Conservation (phyloP, 1,140 invertebrate genomes). For the Lasioglossum baleicum region DNA sequence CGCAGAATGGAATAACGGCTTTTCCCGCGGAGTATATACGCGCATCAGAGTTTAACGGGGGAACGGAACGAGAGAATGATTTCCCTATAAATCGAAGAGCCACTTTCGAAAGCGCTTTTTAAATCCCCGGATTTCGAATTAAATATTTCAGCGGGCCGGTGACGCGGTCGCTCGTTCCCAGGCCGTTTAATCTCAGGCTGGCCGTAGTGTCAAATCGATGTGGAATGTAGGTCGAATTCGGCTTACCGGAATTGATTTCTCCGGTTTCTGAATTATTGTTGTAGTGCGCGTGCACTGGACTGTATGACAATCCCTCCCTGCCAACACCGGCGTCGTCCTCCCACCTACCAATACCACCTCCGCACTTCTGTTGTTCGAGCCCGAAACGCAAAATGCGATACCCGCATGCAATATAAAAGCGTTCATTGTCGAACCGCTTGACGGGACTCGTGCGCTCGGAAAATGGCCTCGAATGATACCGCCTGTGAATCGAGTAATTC, state of each 20-base stretch:
- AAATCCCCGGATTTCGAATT: slow-evolving; percentile 59
- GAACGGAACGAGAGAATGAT: slow-evolving; percentile 20
- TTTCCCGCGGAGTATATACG: neutral
- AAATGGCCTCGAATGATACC: neutral
- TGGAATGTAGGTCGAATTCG: slow-evolving; percentile 64
- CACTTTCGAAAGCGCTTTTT: slow-evolving; percentile 39
- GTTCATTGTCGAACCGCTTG: neutral
- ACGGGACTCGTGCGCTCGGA: neutral
- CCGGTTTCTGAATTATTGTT: slow-evolving; percentile 63
- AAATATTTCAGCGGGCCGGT: slow-evolving; percentile 57
- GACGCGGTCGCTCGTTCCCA: slow-evolving; percentile 50
- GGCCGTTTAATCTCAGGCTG: slow-evolving; percentile 56
- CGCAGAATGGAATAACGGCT: neutral
- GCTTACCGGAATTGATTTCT: slow-evolving; percentile 65
- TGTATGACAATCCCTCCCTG: neutral
- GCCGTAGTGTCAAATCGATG: slow-evolving; percentile 59
- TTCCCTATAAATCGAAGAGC: slow-evolving; percentile 19
- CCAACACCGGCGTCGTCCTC: neutral
- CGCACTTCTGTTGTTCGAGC: no score
- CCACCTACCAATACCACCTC: neutral
- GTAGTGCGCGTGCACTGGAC: slow-evolving; percentile 17
- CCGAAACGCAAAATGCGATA: neutral
- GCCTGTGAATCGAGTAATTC: neutral
- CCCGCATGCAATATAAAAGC: neutral
- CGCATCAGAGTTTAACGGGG: neutral